These are phyloP conservation scores for Strix uralensis DNA, from an alignment of 2,113 vertebrate genomes.

Conservation along the genomic window DNA sequence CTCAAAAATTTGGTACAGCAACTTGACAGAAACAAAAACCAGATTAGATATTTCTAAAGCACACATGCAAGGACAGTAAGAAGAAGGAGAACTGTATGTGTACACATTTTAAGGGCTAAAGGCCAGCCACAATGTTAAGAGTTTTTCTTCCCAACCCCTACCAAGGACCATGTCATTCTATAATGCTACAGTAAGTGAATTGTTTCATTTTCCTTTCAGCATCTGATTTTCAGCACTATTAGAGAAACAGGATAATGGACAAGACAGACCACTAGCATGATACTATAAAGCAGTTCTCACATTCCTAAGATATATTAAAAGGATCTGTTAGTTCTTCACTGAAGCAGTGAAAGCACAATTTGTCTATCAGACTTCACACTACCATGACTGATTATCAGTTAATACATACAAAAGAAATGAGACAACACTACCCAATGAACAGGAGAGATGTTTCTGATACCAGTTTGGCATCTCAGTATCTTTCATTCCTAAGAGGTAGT, in stretches of 20 bases:
- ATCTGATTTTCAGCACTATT: neutral
- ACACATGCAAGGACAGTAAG: neutral
- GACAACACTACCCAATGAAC: neutral
- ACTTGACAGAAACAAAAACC: neutral
- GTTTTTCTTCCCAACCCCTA: neutral
- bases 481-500: neutral
- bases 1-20: neutral
- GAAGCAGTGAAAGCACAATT: conserved; percentile 17
- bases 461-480: neutral
- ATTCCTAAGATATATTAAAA: neutral
- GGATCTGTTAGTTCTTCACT: neutral
- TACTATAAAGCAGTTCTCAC: neutral
- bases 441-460: neutral
- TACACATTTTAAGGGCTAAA: neutral
- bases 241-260: neutral
- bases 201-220: neutral
- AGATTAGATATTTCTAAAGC: neutral
- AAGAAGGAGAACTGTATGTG: neutral
- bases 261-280: neutral
- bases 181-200: neutral
- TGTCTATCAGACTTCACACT: conserved; percentile 21
- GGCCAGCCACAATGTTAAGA: neutral
- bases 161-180: neutral
- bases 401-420: conserved; percentile 28
- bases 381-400: conserved; percentile 42